phyloP scores from a whole-genome alignment of 2,888 invertebrate genomes.

The Polyommatus iphigenia region DNA sequence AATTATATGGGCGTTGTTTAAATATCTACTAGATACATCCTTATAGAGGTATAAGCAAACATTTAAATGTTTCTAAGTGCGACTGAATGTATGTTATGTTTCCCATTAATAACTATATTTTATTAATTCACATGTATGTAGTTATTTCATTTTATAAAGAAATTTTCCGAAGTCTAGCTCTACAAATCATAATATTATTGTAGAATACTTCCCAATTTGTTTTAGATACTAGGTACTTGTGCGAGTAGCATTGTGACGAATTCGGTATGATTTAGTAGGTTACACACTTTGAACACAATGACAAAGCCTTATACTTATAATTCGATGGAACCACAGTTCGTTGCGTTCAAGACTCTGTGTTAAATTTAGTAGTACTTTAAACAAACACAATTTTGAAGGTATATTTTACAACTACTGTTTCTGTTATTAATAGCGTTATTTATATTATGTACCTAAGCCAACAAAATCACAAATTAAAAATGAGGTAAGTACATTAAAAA shows the following conservation, averaged over 20 bases:
- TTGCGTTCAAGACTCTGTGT: not conserved
- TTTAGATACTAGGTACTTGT: not conserved
- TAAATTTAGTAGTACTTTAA: not conserved
- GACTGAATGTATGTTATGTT: no score
- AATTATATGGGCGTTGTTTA: no score
- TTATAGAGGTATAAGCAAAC: no score
- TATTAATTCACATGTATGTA: no score
- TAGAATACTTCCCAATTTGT: no score
- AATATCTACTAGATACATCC: no score
- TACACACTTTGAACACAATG: conserved; percentile 9
- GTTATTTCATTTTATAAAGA: no score
- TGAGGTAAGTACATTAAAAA: not conserved
- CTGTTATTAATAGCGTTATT: not conserved
- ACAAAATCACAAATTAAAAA: not conserved
- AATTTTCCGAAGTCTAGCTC: no score
- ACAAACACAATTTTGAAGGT: not conserved
- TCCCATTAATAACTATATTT: no score
- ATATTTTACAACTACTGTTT: not conserved
- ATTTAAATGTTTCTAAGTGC: no score
- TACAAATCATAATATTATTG: no score
- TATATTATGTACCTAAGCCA: not conserved
- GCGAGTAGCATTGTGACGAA: not conserved
- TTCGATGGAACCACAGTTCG: conserved; percentile 6
- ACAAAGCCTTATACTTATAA: conserved; percentile 4
- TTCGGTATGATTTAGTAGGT: conserved; percentile 1